A percentile compares a stretch with the other conserved stretches of the same genome.
These are phyloP conservation scores for Amblyopsis hoosieri DNA, from an alignment of 2,797 vertebrate species.

Conservation along the genomic window DNA sequence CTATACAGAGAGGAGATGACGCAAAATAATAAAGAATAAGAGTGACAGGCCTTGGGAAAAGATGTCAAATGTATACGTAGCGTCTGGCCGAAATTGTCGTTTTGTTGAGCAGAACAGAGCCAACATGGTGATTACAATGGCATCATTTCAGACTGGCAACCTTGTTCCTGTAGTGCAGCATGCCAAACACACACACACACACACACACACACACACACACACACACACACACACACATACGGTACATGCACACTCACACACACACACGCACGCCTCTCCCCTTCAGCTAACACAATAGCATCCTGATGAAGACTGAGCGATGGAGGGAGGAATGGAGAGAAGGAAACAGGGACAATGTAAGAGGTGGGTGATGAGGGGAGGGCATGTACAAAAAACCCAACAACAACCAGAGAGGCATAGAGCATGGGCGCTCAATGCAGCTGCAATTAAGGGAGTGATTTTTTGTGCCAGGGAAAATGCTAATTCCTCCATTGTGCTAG, in stretches of 20 bases:
- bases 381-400: neutral
- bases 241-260: slow-evolving; percentile 36
- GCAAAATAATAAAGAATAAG: slow-evolving; percentile 25
- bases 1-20: slow-evolving; percentile 11
- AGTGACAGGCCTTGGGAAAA: slow-evolving; percentile 39
- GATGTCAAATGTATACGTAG: slow-evolving; percentile 44
- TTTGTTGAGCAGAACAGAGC: slow-evolving; percentile 55
- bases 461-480: slow-evolving; percentile 72
- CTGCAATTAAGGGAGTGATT: slow-evolving; percentile 74
- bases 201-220: slow-evolving; percentile 16
- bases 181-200: slow-evolving; percentile 54
- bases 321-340: slow-evolving; percentile 52
- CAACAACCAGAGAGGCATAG: slow-evolving; percentile 2
- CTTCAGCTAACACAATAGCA: slow-evolving; percentile 68
- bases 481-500: slow-evolving; percentile 73
- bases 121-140: slow-evolving; percentile 68
- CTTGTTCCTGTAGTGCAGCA: slow-evolving; percentile 59
- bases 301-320: slow-evolving; percentile 73
- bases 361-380: slow-evolving; percentile 35
- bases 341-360: slow-evolving; percentile 48
- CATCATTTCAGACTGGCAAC: slow-evolving; percentile 68
- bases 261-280: slow-evolving; percentile 25
- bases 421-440: slow-evolving; percentile 49
- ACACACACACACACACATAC: slow-evolving; percentile 26
- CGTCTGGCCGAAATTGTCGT: slow-evolving; percentile 57